Evolutionary conservation across 2,888 invertebrate species (phyloP), one percentile per base, ranked within the genome.

Genomic region (Fragum whitleyi): DNA sequence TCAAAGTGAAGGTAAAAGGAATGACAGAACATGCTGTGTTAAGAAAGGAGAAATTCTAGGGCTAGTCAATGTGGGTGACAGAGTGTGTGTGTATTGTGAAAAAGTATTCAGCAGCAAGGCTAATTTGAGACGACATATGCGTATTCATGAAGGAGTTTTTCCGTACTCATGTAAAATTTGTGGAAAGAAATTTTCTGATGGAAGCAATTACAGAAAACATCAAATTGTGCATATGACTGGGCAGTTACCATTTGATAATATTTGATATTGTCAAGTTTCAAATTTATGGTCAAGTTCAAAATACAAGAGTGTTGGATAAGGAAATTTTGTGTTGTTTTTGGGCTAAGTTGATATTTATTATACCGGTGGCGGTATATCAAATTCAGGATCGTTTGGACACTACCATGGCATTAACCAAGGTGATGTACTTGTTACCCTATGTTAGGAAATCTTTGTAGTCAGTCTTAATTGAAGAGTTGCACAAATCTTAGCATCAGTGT

Each of bases 61-160:
- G 14, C n/a, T 47, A 3, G n/a, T 19, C n/a, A 47, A n/a, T 47
- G 47, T 47, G 14, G 47, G 47, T 19, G 57, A 61, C 29, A 11
- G 61, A 32, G 29, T 42, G 14, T 79, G 79, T 36, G 36, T 55
- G 9, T 65, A 62, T 39, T 79, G 79, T 26, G 29, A 32, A 11
- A 65, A 65, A 19, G 59, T 51, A 9, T 75, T 79, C 23, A 39
- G 51, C 23, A 75, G 57, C 42, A 28, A 62, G 19, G 59, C 67
- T 9, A 75, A 79, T 51, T 23, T 79, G 36, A 55, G 32, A 23
- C 28, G 75, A 9, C 79, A 79, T 36, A 53, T 71, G 65, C 53
- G 79, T n/a, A 79, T 76, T 16, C 79, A 79, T 42, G 62, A 72
- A 39, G 75, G 79, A n/a, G 53, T 75, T 19, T 75, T 57, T 59